Conservation (phyloP, 2,113 vertebrate species). For the Petroica traversi region DNA sequence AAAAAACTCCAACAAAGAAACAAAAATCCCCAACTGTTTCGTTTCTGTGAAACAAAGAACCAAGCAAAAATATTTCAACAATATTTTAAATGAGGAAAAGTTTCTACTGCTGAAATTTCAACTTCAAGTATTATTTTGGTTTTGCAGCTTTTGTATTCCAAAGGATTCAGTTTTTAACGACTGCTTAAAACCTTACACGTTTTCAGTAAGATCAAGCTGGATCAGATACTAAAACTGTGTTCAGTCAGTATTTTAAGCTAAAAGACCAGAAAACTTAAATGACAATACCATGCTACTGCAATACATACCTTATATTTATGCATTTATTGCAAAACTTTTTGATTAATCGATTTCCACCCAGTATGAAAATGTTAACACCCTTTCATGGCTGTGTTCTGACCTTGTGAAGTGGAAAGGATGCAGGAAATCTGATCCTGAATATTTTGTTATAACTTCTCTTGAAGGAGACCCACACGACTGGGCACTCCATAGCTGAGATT, state of each 20-base stretch:
- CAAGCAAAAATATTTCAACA: not conserved
- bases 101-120: not conserved
- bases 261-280: not conserved
- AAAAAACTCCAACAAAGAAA: not conserved
- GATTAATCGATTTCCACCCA: not conserved
- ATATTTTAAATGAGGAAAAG: not conserved
- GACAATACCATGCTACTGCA: not conserved
- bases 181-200: not conserved
- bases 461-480: rapidly evolving
- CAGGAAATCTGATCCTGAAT: not conserved
- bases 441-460: not conserved
- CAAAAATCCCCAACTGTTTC: not conserved
- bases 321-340: not conserved
- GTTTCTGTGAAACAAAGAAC: not conserved
- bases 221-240: not conserved
- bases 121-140: not conserved
- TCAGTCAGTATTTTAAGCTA: not conserved
- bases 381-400: not conserved
- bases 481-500: not conserved
- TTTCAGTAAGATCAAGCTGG: not conserved
- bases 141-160: not conserved
- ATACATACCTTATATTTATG: not conserved
- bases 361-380: not conserved
- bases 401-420: not conserved
- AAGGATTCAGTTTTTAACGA: not conserved